Conservation (phyloP, 2,888 invertebrate genomes). For the Timema cristinae region DNA sequence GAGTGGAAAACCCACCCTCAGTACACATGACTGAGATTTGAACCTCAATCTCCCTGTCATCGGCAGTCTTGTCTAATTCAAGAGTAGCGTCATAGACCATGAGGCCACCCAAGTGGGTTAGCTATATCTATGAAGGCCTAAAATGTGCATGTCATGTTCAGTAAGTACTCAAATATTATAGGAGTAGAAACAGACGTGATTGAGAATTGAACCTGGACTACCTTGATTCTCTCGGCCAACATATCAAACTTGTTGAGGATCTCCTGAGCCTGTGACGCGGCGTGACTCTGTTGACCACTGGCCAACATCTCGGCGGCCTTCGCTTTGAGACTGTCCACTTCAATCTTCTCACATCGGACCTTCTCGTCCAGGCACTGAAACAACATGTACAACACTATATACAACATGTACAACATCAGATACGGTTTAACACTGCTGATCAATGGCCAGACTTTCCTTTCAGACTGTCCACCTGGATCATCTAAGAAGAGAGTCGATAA, state of each 20-base stretch:
- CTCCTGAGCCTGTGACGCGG: slow-evolving; percentile 78
- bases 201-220: slow-evolving; percentile 34
- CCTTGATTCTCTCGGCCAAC: slow-evolving; percentile 70
- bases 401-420: too few relatives aligned
- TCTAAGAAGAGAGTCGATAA: too few relatives aligned
- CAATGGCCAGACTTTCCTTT: neutral
- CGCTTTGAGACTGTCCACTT: slow-evolving; percentile 79
- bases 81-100: too few relatives aligned
- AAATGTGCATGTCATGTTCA: too few relatives aligned
- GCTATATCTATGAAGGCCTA: too few relatives aligned
- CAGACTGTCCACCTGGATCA: neutral
- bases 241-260: slow-evolving; percentile 80
- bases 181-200: too few relatives aligned
- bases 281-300: slow-evolving; percentile 78
- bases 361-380: slow-evolving; percentile 72
- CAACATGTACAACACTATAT: neutral
- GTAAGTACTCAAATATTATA: too few relatives aligned
- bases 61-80: too few relatives aligned
- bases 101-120: too few relatives aligned
- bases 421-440: neutral
- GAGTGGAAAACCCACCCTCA: too few relatives aligned
- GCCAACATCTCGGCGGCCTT: slow-evolving; percentile 82
- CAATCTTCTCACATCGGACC: slow-evolving; percentile 82
- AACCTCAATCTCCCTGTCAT: too few relatives aligned
- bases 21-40: too few relatives aligned